phyloP scores from a whole-genome alignment of 2,888 invertebrate species.

The Apocheima hispidaria region DNA sequence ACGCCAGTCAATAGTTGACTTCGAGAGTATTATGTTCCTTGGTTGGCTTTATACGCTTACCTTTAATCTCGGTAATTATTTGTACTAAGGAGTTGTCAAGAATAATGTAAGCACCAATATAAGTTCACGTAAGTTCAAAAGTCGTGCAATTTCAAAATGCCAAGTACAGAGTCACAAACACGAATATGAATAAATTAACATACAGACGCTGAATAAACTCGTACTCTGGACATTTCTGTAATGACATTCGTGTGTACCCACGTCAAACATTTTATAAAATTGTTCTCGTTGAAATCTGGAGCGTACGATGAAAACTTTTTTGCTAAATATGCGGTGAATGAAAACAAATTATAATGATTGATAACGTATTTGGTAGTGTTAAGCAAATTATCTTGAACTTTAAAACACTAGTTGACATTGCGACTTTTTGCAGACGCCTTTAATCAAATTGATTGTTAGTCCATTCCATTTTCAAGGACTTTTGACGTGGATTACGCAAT shows the following conservation, averaged over 20 bases:
- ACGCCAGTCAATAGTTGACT: too few species aligned
- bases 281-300: constrained; percentile 27
- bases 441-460: too few species aligned
- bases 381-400: too few species aligned
- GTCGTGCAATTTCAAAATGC: constrained; percentile 22
- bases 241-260: constrained; percentile 31
- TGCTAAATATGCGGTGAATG: constrained; percentile 1
- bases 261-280: constrained; percentile 30
- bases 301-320: constrained; percentile 12
- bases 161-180: constrained; percentile 25
- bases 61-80: background rate
- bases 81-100: background rate
- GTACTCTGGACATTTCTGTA: constrained; percentile 28
- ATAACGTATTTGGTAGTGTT: too few species aligned
- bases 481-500: too few species aligned
- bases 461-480: too few species aligned
- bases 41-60: background rate
- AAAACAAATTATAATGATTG: constrained; percentile 5
- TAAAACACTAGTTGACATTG: too few species aligned
- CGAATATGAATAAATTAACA: constrained; percentile 31
- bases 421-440: too few species aligned
- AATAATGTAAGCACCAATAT: constrained; percentile 7
- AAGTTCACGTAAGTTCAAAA: constrained; percentile 17
- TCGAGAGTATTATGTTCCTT: too few species aligned
- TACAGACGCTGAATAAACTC: constrained; percentile 29